Evolutionary conservation across 2,888 invertebrate species (phyloP), one percentile per base, ranked within the genome.

Genomic region (Arrhopalites spinosus): DNA sequence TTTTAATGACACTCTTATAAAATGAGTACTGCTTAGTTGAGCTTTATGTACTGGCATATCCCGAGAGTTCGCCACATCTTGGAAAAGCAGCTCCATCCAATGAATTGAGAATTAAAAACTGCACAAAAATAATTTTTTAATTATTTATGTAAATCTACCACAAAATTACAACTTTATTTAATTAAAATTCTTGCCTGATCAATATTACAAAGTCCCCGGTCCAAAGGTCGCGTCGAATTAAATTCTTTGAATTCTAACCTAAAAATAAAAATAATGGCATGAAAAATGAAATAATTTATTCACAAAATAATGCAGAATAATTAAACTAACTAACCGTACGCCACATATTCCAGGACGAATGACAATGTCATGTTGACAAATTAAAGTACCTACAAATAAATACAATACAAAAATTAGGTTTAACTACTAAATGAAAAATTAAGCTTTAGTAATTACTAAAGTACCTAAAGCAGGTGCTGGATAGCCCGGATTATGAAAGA

Each of bases 41-140:
- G 25, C 13, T n/a, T n/a, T n/a, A n/a, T n/a, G n/a, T 82, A 85
- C 85, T 85, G 20, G 84, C 83, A 67, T 85, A 85, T 68, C 85
- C 85, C n/a, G 84, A 83, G 0, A 85, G 81, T 29, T 84, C 83
- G 8, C 85, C 85, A 79, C 85, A 85, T 66, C 85, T 83, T 1
- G 84, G 85, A 25, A 84, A 83, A 0, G 85, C 85, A 3, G 85
- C 84, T 11, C 85, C 85, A 73, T 85, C 85, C n/a, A 84, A 79
- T 11, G 85, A 84, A 79, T 85, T 85, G 74, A 85, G 83, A 73
- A 85, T 83, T 47, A 84, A 84, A 63, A 85, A 80, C 59, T 59
- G 36, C n/a, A n/a, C n/a, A 36, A 36, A 36, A 36, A 36, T 36
- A 7, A 3, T 7, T 7, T 36, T 11, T 36, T 36, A 36, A 36